A percentile compares a stretch with the other conserved stretches of the same genome.
Conservation (phyloP, 2,797 vertebrate species). For the Scleropages formosus region DNA sequence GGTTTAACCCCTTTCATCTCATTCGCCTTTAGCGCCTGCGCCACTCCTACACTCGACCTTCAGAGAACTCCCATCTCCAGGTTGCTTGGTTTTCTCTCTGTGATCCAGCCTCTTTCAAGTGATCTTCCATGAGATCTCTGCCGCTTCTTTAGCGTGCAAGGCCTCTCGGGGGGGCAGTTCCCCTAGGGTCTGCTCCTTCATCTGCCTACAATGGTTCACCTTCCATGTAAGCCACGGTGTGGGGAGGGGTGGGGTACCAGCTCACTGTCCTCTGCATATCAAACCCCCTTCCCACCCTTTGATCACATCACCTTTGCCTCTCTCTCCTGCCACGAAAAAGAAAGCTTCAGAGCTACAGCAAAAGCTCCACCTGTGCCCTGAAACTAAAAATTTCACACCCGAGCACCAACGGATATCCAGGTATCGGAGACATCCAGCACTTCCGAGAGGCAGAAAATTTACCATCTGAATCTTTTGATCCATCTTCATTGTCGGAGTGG, state of each 20-base stretch:
- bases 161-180: slow-evolving; percentile 46
- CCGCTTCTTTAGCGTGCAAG: slow-evolving; percentile 44
- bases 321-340: slow-evolving; percentile 22
- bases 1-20: slow-evolving; percentile 26
- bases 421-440: slow-evolving; percentile 19
- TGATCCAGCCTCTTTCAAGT: slow-evolving; percentile 43
- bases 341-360: background rate
- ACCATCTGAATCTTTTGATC: slow-evolving; percentile 24
- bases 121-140: slow-evolving; percentile 51
- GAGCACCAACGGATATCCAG: slow-evolving; percentile 12
- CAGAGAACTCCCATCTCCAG: slow-evolving; percentile 2
- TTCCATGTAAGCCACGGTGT: slow-evolving; percentile 37
- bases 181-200: slow-evolving; percentile 46
- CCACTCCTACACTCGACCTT: slow-evolving; percentile 5
- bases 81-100: slow-evolving; percentile 28
- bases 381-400: slow-evolving; percentile 30
- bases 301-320: slow-evolving; percentile 46
- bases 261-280: slow-evolving; percentile 48
- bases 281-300: slow-evolving; percentile 46
- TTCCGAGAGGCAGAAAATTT: slow-evolving; percentile 7
- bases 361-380: background rate
- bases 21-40: slow-evolving; percentile 16
- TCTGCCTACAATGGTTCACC: slow-evolving; percentile 51
- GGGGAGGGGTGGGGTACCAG: slow-evolving; percentile 44
- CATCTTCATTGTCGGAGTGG: slow-evolving; percentile 2